phyloP scores from a whole-genome alignment of 2,797 vertebrate species.

The Argya squamiceps region DNA sequence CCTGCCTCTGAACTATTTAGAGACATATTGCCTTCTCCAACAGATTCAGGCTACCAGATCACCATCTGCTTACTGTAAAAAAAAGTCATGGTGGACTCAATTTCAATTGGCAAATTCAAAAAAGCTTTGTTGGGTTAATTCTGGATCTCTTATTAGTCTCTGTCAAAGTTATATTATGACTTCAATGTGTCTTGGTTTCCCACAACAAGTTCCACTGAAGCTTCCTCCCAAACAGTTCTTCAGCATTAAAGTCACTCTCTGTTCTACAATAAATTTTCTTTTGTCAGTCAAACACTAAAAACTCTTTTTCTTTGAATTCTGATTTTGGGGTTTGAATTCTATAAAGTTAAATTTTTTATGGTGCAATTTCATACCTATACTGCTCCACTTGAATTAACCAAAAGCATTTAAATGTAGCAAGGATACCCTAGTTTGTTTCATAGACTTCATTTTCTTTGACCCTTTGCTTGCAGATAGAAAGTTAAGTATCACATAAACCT shows the following conservation, averaged over 20 bases:
- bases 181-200: neutral
- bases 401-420: neutral
- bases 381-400: neutral
- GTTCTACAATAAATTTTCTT: neutral
- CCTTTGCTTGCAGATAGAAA: neutral
- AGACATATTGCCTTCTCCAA: neutral
- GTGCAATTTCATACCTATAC: neutral
- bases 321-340: neutral
- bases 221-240: neutral
- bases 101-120: neutral
- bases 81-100: neutral
- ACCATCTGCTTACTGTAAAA: neutral
- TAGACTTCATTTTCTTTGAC: neutral
- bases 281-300: neutral
- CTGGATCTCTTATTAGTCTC: neutral
- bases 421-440: neutral
- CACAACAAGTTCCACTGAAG: neutral
- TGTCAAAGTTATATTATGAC: neutral
- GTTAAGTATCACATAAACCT: neutral
- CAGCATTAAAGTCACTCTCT: neutral
- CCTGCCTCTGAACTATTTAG: neutral
- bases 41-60: neutral
- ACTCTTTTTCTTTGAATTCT: neutral
- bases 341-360: neutral
- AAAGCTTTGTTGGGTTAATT: neutral